A percentile compares a stretch with the other conserved stretches of the same genome.
Evolutionary conservation across 2,888 invertebrate genomes (phyloP).

Genomic region (Eupeodes latifasciatus): DNA sequence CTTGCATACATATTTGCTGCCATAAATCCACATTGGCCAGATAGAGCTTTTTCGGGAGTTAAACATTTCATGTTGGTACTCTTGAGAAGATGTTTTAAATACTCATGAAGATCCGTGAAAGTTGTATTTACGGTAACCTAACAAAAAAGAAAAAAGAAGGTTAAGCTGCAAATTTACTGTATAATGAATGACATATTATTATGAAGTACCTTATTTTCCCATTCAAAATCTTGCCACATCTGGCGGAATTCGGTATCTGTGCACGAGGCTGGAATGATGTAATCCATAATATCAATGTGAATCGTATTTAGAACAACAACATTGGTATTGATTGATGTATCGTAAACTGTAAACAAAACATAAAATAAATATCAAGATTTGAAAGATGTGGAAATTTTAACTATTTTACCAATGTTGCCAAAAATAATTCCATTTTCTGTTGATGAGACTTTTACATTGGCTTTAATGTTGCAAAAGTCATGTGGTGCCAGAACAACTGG

Average conservation of each 20-base stretch:
- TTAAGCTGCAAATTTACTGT: not conserved
- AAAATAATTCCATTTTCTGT: conserved; percentile 99
- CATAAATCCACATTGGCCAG: conserved; percentile 99
- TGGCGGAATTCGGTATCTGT: conserved; percentile 98
- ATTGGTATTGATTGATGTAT: conserved; percentile 91
- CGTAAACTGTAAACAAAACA: conserved; percentile 90
- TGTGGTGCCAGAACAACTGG: conserved; percentile 97
- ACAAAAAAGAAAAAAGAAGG: not conserved
- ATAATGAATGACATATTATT: not conserved
- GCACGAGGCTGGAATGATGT: conserved; percentile 97
- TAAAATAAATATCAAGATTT: not conserved
- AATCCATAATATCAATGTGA: conserved; percentile 99
- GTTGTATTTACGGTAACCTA: conserved; percentile 93
- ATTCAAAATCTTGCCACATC: conserved; percentile 99
- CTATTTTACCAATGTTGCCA: conserved; percentile 94
- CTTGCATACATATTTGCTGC: conserved; percentile 99
- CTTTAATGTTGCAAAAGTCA: conserved; percentile 99
- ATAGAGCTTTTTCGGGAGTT: conserved; percentile 97
- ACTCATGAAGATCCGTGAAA: conserved; percentile 95
- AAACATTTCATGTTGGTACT: conserved; percentile 99
- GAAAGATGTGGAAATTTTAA: not conserved
- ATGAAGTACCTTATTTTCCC: conserved; percentile 96
- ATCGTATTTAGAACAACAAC: conserved; percentile 99
- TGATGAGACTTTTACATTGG: conserved; percentile 99
- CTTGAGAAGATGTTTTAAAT: conserved; percentile 94